Conservation (phyloP, 2,797 vertebrate genomes). For the Mormyrops boulengeri region DNA sequence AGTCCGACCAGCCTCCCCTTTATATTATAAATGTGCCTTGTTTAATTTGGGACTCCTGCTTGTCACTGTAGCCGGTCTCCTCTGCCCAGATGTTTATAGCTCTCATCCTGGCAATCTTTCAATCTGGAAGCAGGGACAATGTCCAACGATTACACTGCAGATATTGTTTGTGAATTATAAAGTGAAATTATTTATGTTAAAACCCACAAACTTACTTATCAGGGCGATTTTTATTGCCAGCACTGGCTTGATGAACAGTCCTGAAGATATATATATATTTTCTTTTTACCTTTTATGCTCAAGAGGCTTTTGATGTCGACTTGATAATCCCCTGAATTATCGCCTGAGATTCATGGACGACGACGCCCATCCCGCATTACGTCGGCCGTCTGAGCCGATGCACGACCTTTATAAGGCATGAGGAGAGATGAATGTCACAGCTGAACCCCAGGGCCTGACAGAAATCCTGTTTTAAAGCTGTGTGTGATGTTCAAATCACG, state of each 20-base stretch:
- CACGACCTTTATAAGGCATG: not conserved
- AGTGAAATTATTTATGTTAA: not conserved
- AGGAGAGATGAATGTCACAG: not conserved
- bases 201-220: not conserved
- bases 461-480: not conserved
- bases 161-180: not conserved
- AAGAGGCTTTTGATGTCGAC: not conserved
- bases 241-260: not conserved
- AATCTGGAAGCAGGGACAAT: not conserved
- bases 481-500: not conserved
- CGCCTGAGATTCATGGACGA: not conserved
- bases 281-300: not conserved
- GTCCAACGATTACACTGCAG: not conserved
- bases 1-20: not conserved
- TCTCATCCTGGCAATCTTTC: not conserved
- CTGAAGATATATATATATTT: not conserved
- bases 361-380: not conserved
- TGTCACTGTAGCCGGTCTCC: not conserved
- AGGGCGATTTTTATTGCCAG: not conserved
- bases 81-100: not conserved
- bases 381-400: not conserved
- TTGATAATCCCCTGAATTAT: slow-evolving; percentile 4
- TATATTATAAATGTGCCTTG: not conserved
- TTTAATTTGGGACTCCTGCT: not conserved
- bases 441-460: not conserved